A percentile compares a stretch with the other conserved stretches of the same genome.
Evolutionary conservation across 2,888 invertebrate genomes (phyloP).

Genomic region (Hoplodrina blanda): DNA sequence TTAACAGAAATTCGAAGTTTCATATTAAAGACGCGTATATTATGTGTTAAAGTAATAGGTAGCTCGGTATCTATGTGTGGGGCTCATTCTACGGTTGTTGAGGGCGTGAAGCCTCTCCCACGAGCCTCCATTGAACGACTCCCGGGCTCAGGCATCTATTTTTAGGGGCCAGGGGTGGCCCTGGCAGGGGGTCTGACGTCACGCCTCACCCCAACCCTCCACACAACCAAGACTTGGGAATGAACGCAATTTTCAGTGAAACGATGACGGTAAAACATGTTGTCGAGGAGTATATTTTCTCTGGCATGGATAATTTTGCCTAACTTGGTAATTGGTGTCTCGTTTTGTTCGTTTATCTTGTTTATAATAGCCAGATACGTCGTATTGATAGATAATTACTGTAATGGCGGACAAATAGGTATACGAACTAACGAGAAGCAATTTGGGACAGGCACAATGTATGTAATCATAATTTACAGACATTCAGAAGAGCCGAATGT

Average conservation of each 20-base stretch:
- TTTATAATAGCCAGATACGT: constrained; percentile 23
- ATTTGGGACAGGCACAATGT: constrained; percentile 30
- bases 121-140: constrained; percentile 83
- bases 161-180: constrained; percentile 81
- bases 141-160: constrained; percentile 87
- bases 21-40: constrained; percentile 30
- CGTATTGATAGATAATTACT: constrained; percentile 16
- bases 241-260: constrained; percentile 74
- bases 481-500: not conserved
- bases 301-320: constrained; percentile 72
- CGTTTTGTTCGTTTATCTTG: constrained; percentile 52
- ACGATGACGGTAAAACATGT: constrained; percentile 73
- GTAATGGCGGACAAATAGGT: constrained; percentile 3
- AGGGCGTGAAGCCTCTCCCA: constrained; percentile 59
- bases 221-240: constrained; percentile 66
- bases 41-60: constrained; percentile 25
- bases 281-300: constrained; percentile 67
- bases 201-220: constrained; percentile 62
- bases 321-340: constrained; percentile 65
- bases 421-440: constrained; percentile 22
- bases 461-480: constrained; percentile 23
- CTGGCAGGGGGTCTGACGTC: constrained; percentile 74
- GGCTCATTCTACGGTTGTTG: constrained; percentile 48
- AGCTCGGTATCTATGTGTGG: constrained; percentile 39
- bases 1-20: constrained; percentile 41